These are phyloP conservation scores for Mizuhopecten yessoensis DNA, from an alignment of 1,140 invertebrate species.

Conservation along the genomic window DNA sequence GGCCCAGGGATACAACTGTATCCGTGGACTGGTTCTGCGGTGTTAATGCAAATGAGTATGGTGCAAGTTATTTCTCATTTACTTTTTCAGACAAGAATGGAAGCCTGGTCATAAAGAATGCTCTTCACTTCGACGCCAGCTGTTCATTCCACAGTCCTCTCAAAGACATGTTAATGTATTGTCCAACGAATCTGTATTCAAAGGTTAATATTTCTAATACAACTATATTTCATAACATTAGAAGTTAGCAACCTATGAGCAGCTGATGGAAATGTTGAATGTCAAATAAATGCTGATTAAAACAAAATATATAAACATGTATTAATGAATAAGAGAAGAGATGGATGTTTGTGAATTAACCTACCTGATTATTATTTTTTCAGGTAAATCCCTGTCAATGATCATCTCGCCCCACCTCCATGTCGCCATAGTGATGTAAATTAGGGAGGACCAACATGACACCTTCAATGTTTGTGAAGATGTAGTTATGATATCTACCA, in stretches of 20 bases:
- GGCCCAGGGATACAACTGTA: too few relatives aligned
- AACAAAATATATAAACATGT: too few relatives aligned
- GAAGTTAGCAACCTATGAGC: too few relatives aligned
- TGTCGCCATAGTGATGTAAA: constrained; percentile 80
- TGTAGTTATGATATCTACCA: not conserved
- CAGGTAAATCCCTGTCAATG: constrained; percentile 83
- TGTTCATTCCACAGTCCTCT: constrained; percentile 84
- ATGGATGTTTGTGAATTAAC: too few relatives aligned
- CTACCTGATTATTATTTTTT: constrained; percentile 65
- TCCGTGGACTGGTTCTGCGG: too few relatives aligned
- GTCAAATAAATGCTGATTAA: too few relatives aligned
- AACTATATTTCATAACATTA: too few relatives aligned
- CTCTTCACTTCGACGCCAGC: constrained; percentile 84
- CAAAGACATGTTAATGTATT: constrained; percentile 85
- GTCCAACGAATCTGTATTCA: constrained; percentile 86
- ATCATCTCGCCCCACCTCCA: constrained; percentile 82
- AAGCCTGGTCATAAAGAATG: constrained; percentile 86
- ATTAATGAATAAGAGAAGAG: too few relatives aligned
- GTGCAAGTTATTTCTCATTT: too few relatives aligned
- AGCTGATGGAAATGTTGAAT: too few relatives aligned
- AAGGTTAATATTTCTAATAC: constrained; percentile 82
- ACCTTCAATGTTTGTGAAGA: not conserved
- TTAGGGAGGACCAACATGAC: not conserved
- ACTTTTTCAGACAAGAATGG: constrained; percentile 83
- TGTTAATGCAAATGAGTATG: too few relatives aligned